Evolutionary conservation across 2,797 vertebrate species (phyloP), one percentile per base, ranked within the genome.

Genomic region (Danio tinwini): DNA sequence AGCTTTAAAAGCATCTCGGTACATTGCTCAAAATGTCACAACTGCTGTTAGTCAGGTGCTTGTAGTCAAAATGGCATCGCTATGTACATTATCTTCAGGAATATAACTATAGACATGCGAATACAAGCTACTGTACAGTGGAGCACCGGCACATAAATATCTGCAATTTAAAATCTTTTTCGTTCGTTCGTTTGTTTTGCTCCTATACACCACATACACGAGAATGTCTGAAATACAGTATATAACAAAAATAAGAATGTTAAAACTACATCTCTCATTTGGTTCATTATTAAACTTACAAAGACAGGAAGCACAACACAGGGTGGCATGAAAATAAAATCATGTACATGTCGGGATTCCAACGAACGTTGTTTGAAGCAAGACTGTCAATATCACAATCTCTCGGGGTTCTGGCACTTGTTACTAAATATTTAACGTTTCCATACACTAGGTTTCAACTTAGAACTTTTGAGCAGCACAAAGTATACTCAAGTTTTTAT

Each of bases 101-200:
- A 91, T 89, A 88, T 87, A 89, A 91, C 87, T 90, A 91, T 90
- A 89, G 91, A 91, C 91, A 91, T 92, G 94, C 92, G 90, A 88
- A 89, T 80, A 90, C 87, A 81, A 82, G 86, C 87, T 92, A 91
- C 91, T 90, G 90, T 92, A 92, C 90, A 92, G 86, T 89, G 91
- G 88, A 90, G 88, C 91, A 88, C 86, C 82, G 83, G 89, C 86
- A 89, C 89, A 89, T 89, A 91, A 93, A 91, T 82, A 84, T 88
- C 86, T 89, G 89, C 85, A 88, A 91, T 86, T 86, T 89, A 88
- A 88, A 91, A 90, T 76, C 45, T 81, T 86, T 78, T 78, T 79
- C 40, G 45, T 76, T 79, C 40, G 45, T 29, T 29, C 29, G 29
- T 21, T 42, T 89, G 77, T 83, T 90, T 86, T 88, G 85, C 89